Base-by-base conservation (phyloP, 2,797 vertebrate genomes). In the Rhinogobio ventralis region DNA sequence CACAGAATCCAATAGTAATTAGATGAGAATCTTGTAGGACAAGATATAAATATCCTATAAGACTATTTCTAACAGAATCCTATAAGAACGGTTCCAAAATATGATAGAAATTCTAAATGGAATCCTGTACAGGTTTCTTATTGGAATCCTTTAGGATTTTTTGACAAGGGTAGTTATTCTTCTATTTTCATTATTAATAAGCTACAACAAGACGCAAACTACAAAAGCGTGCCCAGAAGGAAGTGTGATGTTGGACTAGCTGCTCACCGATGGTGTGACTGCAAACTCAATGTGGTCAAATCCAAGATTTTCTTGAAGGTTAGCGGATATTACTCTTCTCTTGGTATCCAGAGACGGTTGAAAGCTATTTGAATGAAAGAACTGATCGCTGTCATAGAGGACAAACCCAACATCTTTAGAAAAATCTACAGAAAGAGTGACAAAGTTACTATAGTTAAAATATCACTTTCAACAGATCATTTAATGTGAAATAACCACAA, bases 331-430 rank as follows among this genome's bases (percentile, higher is more conserved):
- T 53, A 95, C 93, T 79, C 68, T 90, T 71, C 90, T 42, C 20
- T 84, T 84, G 49, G 76, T 79, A 15, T 45, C 17, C 53, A 39
- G 57, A 0, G 9, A 64, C 3, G 36, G 23, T 2, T 14, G 49
- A 85, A 89, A 92, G 49, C 1, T 2, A 4, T 49, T 74, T 0
- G 94, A 93, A 30, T n/a, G 81, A 86, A 95, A 95, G 81, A 95
- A 93, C 0, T 55, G 87, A 75, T 92, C 86, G 0, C 92, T 94
- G 82, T 93, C 92, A 84, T 94, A 95, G 53, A 95, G 91, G 15
- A 94, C 90, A 20, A 94, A 93, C 6, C 93, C 93, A 77, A 93
- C 8, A 0, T 87, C 89, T 25, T 85, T 8, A 3, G 64, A 25
- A 0, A 86, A 46, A 4, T 33, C 77, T 66, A 71, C 25, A 46